Evolutionary conservation across 2,888 invertebrate species (phyloP), one percentile per base, ranked within the genome.

Genomic region (Electrophaes corylata): DNA sequence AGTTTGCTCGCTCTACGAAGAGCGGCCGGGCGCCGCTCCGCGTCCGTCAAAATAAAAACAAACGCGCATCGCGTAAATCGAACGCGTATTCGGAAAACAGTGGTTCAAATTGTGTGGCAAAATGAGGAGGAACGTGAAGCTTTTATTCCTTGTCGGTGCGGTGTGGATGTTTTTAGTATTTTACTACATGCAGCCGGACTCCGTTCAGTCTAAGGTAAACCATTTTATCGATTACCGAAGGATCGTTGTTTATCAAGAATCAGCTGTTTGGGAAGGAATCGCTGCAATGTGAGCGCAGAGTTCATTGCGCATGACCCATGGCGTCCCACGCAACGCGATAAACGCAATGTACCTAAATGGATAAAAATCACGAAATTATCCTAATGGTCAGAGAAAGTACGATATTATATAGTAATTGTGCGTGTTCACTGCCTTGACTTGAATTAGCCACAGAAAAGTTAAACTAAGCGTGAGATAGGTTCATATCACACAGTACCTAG

Each of bases 21-120:
- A 87, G 91, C 90, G 91, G 89, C 86, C 84, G 90, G 86, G 89
- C 88, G 89, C 88, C 84, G 86, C 84, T 60, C 59, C 71, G 67
- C 71, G 67, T 64, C 60, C 55, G 49, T 41, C 53, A 47, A 59
- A 62, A 72, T 73, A 77, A 74, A 77, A 75, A 65, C 69, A 71
- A 65, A 68, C 72, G 70, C 77, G 75, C 71, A 73, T 66, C 69
- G 64, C 65, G 71, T 61, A 60, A 66, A 64, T 58, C 65, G 65
- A 68, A 67, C 65, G 66, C 64, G 64, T 41, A 41, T 49, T 55
- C 55, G 55, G 59, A 56, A 53, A 68, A 61, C 54, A 64, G 76
- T 70, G 67, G 65, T 61, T 60, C 48, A 62, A 68, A 51, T 62
- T 69, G 75, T 69, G 77, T 57, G 60, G 50, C 60, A 67, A 72